Base-by-base conservation (phyloP, 2,113 vertebrate genomes). In the Sisor rabdophorus region DNA sequence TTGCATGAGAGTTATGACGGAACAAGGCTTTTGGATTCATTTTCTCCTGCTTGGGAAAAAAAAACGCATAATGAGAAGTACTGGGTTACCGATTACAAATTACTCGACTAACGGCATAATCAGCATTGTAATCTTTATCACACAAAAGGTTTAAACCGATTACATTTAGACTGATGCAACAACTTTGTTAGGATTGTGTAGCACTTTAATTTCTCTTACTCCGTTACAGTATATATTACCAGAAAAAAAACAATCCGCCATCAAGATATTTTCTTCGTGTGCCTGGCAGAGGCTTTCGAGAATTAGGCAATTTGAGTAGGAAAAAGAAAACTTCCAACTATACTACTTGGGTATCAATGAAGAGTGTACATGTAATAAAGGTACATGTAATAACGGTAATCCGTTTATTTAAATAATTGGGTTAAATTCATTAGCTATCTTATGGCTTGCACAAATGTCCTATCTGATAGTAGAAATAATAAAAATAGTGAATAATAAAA, bases 1-100 rank as follows among this genome's bases (percentile, higher is more conserved):
- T 30, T 30, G 67, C 52, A 63, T 63, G 56, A 79, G 73, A 74
- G 60, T 64, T 70, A 87, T 76, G 48, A 84, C 59, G 60, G 59
- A 61, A 83, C 36, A 59, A 52, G 59, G 83, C 81, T 55, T 72
- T 77, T 36, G 36, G 36, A 61, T 77, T 30, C 26, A 65, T 47
- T 77, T 75, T 61, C 22, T 71, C 63, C 40, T 50, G 5, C 30
- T 22, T 17, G 19, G 1, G 1, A 1, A 11, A 47, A 55, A 3
- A 12, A 59, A 20, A 11, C 2, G 24, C 40, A n/a, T 58, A 56
- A 56, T 40, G 19, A 65, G 28, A 15, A 24, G 63, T 24, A n/a
- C 11, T 13, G 15, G 50, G 36, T 56, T 60, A 10, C 54, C 26
- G 47, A 44, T 65, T 60, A 60, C 16, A 30, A 73, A 60, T 72